Percentiles rank a stretch among this genome's conserved stretches.
Evolutionary conservation across 2,888 invertebrate genomes (phyloP).

Genomic region (Aphidoletes aphidimyza): DNA sequence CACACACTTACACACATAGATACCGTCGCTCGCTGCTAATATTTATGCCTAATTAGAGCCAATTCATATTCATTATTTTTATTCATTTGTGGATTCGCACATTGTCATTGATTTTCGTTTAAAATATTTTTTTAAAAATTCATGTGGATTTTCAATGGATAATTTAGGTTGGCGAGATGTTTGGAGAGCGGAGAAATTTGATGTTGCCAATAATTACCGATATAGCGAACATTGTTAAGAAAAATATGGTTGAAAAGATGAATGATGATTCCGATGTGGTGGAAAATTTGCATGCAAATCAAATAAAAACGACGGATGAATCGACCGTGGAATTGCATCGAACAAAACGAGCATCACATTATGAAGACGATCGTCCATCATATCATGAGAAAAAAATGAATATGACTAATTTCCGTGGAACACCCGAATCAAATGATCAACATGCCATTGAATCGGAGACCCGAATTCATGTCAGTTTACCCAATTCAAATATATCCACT

Average conservation of each 20-base stretch:
- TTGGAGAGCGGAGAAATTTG: slow-evolving; percentile 70
- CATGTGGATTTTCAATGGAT: no score
- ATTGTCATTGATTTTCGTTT: slow-evolving; percentile 42
- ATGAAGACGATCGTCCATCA: slow-evolving; percentile 15
- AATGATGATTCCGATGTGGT: slow-evolving; percentile 61
- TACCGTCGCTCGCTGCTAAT: no score
- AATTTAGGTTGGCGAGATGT: slow-evolving; percentile 71
- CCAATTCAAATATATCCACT: slow-evolving; percentile 27
- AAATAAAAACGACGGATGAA: slow-evolving; percentile 40
- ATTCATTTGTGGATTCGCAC: slow-evolving; percentile 1
- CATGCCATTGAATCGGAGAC: slow-evolving; percentile 56
- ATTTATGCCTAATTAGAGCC: not conserved
- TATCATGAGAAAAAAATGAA: slow-evolving; percentile 57
- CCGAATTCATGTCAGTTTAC: slow-evolving; percentile 52
- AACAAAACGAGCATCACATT: not conserved
- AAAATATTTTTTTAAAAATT: slow-evolving; percentile 32
- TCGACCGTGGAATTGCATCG: not conserved
- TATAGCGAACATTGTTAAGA: slow-evolving; percentile 73
- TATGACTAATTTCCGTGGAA: slow-evolving; percentile 56
- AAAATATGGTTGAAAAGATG: slow-evolving; percentile 63
- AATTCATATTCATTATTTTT: slow-evolving; percentile 16
- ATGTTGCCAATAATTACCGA: slow-evolving; percentile 74
- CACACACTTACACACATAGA: no score
- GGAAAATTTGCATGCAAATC: slow-evolving; percentile 60
- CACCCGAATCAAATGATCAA: slow-evolving; percentile 55